phyloP scores from a whole-genome alignment of 1,140 invertebrate genomes.

The Vanessa atalanta region DNA sequence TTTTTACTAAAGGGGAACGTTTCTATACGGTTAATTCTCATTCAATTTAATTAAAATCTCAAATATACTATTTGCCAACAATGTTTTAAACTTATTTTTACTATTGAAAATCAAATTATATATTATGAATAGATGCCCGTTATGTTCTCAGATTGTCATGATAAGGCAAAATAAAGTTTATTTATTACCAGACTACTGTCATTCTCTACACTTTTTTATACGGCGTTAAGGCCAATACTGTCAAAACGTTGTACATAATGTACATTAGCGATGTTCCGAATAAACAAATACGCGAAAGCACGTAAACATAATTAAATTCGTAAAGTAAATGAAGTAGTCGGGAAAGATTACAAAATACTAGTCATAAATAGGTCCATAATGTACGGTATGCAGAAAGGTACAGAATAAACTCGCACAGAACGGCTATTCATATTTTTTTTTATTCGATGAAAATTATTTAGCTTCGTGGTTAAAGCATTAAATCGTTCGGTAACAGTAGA shows the following conservation, averaged over 20 bases:
- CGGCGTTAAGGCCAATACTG: background rate
- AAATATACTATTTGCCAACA: background rate
- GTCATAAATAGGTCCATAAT: slow-evolving; percentile 10
- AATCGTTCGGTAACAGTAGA: slow-evolving; percentile 42
- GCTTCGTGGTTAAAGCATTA: slow-evolving; percentile 10
- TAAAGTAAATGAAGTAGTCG: slow-evolving; percentile 18
- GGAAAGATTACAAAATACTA: slow-evolving; percentile 10
- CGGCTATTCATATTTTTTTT: slow-evolving; percentile 10
- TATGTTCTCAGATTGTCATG: slow-evolving; percentile 12
- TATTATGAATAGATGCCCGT: background rate
- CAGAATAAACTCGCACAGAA: slow-evolving; percentile 14
- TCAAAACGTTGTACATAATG: background rate
- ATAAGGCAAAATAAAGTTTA: slow-evolving; percentile 7
- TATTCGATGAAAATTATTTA: background rate
- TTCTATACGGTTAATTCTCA: background rate
- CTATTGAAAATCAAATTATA: background rate
- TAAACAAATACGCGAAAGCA: slow-evolving; percentile 8
- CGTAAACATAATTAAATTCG: slow-evolving; percentile 1
- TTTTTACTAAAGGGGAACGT: background rate
- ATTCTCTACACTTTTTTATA: background rate
- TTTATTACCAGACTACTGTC: slow-evolving; percentile 8
- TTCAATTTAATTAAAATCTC: background rate
- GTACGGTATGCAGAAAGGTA: slow-evolving; percentile 16
- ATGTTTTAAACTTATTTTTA: background rate
- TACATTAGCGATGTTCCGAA: background rate